Evolutionary conservation across 1,140 invertebrate species (phyloP).

Genomic region (Ptiloglossa arizonensis): DNA sequence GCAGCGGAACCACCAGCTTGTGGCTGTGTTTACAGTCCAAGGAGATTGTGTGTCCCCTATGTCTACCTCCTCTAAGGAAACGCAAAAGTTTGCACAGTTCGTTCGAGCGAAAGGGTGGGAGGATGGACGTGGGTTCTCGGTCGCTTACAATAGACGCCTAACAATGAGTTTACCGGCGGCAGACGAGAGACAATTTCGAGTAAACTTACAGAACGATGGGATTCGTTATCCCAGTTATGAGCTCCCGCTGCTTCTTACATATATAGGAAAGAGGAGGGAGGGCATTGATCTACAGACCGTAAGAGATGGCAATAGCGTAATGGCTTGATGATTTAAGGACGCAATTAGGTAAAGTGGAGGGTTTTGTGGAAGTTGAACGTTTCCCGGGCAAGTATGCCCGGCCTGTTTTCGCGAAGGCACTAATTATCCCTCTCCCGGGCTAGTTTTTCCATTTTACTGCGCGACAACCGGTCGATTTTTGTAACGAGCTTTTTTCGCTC

Average conservation of each 20-base stretch:
- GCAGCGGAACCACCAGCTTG: background rate
- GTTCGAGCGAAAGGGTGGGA: slow-evolving; percentile 27
- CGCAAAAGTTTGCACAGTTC: slow-evolving; percentile 53
- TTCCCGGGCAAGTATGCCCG: slow-evolving; percentile 50
- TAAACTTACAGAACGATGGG: slow-evolving; percentile 52
- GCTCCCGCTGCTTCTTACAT: slow-evolving; percentile 49
- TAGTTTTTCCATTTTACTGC: slow-evolving; percentile 39
- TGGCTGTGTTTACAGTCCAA: slow-evolving; percentile 46
- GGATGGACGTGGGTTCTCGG: slow-evolving; percentile 28
- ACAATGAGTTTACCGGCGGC: slow-evolving; percentile 50
- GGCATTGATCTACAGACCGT: slow-evolving; percentile 56
- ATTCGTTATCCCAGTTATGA: slow-evolving; percentile 58
- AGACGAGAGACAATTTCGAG: slow-evolving; percentile 38
- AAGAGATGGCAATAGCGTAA: slow-evolving; percentile 66
- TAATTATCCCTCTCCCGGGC: slow-evolving; percentile 57
- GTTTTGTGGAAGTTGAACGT: slow-evolving; percentile 61
- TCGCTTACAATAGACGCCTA: slow-evolving; percentile 40
- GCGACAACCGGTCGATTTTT: slow-evolving; percentile 46
- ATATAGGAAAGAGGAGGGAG: background rate
- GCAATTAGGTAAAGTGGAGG: slow-evolving; percentile 68
- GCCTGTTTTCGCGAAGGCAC: slow-evolving; percentile 64
- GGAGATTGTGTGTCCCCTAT: slow-evolving; percentile 47
- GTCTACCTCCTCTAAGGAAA: slow-evolving; percentile 40
- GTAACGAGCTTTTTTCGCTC: slow-evolving; percentile 38
- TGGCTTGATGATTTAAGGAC: slow-evolving; percentile 66